These are phyloP conservation scores for Hypomecis punctinalis DNA, from an alignment of 2,888 invertebrate species.

Conservation along the genomic window DNA sequence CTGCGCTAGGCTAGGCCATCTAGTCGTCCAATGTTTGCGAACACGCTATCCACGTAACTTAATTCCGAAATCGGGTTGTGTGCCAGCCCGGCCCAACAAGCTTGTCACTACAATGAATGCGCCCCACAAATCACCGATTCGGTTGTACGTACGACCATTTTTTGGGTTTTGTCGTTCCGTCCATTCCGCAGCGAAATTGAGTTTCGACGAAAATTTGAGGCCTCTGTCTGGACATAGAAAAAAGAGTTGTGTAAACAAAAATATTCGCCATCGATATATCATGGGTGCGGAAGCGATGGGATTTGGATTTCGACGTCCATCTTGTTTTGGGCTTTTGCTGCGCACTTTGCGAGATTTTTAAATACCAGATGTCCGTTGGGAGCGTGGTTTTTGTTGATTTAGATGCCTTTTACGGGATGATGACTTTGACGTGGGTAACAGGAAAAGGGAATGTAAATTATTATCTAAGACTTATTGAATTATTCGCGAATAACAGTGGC, in stretches of 20 bases:
- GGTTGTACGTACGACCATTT: conserved; percentile 65
- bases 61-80: conserved; percentile 65
- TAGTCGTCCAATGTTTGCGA: conserved; percentile 52
- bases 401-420: conserved; percentile 19
- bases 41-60: conserved; percentile 55
- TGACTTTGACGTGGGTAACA: conserved; percentile 21
- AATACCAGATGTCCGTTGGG: conserved; percentile 21
- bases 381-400: conserved; percentile 17
- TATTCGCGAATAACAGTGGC: neutral
- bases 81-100: conserved; percentile 65
- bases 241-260: conserved; percentile 60
- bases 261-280: conserved; percentile 52
- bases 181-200: conserved; percentile 79
- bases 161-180: conserved; percentile 67
- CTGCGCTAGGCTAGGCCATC: neutral
- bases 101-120: conserved; percentile 82
- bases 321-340: conserved; percentile 32
- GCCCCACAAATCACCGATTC: conserved; percentile 80
- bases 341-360: conserved; percentile 22
- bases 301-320: conserved; percentile 45
- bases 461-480: neutral
- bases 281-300: conserved; percentile 47
- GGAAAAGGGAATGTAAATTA: conserved; percentile 10
- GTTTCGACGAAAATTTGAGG: conserved; percentile 70
- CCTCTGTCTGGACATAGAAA: conserved; percentile 53